phyloP scores from a whole-genome alignment of 2,797 vertebrate species.

The Siniperca obscura region DNA sequence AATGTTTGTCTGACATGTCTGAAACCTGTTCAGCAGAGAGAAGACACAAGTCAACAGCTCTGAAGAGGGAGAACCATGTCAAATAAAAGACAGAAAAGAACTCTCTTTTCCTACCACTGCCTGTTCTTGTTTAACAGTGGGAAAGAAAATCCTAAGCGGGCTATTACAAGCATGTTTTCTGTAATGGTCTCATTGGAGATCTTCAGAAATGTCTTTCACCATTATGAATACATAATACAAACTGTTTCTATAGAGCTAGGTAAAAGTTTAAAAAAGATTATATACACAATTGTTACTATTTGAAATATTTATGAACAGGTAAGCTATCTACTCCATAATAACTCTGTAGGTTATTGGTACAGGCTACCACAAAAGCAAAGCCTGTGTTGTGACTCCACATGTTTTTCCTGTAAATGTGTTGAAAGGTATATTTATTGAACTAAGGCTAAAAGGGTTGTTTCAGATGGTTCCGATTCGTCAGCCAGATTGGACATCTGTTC shows the following conservation, averaged over 20 bases:
- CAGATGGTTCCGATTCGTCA: slow-evolving; percentile 96
- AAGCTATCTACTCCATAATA: slow-evolving; percentile 1
- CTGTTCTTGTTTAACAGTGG: slow-evolving; percentile 54
- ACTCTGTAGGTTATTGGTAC: slow-evolving; percentile 27
- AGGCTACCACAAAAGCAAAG: slow-evolving; percentile 56
- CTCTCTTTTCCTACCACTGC: neutral
- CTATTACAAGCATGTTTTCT: slow-evolving; percentile 46
- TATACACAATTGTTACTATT: neutral
- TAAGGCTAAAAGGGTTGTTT: slow-evolving; percentile 91
- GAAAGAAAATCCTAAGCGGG: slow-evolving; percentile 34
- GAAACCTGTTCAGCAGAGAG: slow-evolving; percentile 33
- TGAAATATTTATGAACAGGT: slow-evolving; percentile 3
- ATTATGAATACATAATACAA: slow-evolving; percentile 6
- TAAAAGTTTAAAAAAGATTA: neutral
- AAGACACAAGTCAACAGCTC: neutral
- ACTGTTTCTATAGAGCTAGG: neutral
- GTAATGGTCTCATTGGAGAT: slow-evolving; percentile 32
- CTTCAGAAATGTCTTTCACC: slow-evolving; percentile 18
- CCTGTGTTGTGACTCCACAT: slow-evolving; percentile 33
- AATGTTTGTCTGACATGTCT: slow-evolving; percentile 25
- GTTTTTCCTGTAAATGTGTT: slow-evolving; percentile 84
- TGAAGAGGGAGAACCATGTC: slow-evolving; percentile 15
- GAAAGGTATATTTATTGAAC: slow-evolving; percentile 94
- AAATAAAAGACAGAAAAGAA: slow-evolving; percentile 46
- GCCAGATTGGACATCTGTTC: slow-evolving; percentile 92